Conservation (phyloP, 2,113 vertebrate species). For the Bolborhynchus lineola region DNA sequence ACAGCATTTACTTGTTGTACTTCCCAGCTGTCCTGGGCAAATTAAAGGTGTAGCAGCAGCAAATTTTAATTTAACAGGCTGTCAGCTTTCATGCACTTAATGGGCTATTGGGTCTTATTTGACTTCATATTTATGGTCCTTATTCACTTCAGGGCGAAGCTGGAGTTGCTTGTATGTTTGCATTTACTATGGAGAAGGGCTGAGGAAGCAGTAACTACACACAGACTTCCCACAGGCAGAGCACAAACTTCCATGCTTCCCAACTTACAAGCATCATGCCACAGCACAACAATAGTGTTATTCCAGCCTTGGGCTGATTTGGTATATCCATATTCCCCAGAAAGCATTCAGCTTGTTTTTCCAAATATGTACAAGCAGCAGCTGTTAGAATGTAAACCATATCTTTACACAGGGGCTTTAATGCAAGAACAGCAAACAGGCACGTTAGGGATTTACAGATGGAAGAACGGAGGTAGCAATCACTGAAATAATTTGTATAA, state of each 20-base stretch:
- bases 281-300: background rate
- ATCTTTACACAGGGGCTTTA: background rate
- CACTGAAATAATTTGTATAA: background rate
- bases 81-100: background rate
- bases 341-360: background rate
- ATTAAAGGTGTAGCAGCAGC: background rate
- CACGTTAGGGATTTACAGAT: background rate
- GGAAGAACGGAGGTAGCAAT: background rate
- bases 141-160: background rate
- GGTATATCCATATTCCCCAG: background rate
- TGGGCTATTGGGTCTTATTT: background rate
- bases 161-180: background rate
- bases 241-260: background rate
- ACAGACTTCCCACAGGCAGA: background rate
- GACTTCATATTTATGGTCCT: background rate
- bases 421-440: background rate
- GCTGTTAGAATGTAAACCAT: background rate
- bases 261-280: background rate
- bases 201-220: background rate
- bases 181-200: background rate
- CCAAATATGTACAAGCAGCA: background rate
- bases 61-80: background rate
- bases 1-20: background rate
- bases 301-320: background rate
- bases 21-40: background rate